A percentile compares a stretch with the other conserved stretches of the same genome.
These are phyloP conservation scores for Semicossyphus pulcher DNA, from an alignment of 2,113 vertebrate genomes.

Conservation along the genomic window DNA sequence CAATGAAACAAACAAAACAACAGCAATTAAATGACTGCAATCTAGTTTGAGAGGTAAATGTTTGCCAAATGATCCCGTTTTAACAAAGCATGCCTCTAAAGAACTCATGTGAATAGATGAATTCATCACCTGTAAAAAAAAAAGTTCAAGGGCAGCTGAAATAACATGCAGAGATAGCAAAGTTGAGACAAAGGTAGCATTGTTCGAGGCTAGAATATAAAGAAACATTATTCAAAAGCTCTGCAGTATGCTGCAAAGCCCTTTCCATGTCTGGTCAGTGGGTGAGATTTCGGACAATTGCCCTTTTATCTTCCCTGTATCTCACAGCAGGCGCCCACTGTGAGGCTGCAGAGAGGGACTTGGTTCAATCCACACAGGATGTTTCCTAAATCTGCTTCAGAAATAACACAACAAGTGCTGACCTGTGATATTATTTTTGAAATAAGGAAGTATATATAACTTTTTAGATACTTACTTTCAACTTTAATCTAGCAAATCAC, in stretches of 20 bases:
- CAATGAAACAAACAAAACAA: background rate
- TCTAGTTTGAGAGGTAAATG: too few species aligned
- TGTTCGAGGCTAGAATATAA: conserved; percentile 39
- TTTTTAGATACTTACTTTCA: background rate
- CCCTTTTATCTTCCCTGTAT: conserved; percentile 55
- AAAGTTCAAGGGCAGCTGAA: conserved; percentile 20
- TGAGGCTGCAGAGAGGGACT: conserved; percentile 40
- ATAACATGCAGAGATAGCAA: conserved; percentile 18
- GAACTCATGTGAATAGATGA: too few species aligned
- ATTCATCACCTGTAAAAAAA: background rate
- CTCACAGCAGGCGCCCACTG: conserved; percentile 40
- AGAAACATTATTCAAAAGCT: conserved; percentile 41
- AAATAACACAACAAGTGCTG: conserved; percentile 60
- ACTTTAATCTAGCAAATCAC: background rate
- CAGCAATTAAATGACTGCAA: background rate
- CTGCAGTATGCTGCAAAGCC: conserved; percentile 33
- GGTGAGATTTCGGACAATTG: conserved; percentile 56
- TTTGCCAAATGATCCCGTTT: too few species aligned
- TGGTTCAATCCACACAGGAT: conserved; percentile 54
- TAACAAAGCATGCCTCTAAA: too few species aligned
- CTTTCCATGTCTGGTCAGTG: conserved; percentile 33
- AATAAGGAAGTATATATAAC: background rate
- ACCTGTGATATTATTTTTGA: conserved; percentile 25
- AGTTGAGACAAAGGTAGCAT: conserved; percentile 36
- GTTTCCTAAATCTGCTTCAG: conserved; percentile 34